A percentile compares a stretch with the other conserved stretches of the same genome.
phyloP scores from a whole-genome alignment of 2,797 vertebrate genomes.

The Fundulus diaphanus region DNA sequence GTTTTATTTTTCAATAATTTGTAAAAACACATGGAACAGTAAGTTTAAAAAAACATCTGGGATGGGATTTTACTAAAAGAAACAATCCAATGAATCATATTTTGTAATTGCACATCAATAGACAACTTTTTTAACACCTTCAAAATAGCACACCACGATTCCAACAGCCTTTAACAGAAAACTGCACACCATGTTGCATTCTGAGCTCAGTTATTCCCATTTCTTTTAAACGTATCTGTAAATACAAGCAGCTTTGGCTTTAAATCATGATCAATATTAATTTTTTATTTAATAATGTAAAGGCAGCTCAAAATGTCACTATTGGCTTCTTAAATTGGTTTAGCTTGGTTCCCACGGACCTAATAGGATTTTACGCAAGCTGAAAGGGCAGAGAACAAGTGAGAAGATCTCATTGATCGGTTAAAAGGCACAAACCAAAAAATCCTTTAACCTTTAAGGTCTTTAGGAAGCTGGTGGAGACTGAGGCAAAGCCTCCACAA shows the following conservation, averaged over 20 bases:
- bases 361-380: background rate
- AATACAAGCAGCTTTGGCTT: background rate
- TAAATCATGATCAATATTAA: background rate
- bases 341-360: background rate
- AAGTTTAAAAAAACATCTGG: too few species aligned
- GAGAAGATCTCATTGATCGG: background rate
- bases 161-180: background rate
- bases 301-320: background rate
- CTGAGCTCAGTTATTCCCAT: background rate
- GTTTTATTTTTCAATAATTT: background rate
- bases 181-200: background rate
- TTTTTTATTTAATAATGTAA: background rate
- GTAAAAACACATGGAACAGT: background rate
- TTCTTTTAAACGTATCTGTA: background rate
- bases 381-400: background rate
- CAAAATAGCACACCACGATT: background rate
- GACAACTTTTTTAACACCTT: background rate
- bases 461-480: slow-evolving; percentile 22
- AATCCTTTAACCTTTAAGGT: slow-evolving; percentile 9
- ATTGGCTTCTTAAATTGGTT: background rate
- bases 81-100: too few species aligned
- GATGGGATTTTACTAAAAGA: too few species aligned
- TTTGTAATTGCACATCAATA: background rate
- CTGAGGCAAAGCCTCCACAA: slow-evolving; percentile 9
- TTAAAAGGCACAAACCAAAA: background rate